Evolutionary conservation across 2,888 invertebrate species (phyloP).

Genomic region (Pinctada fucata): DNA sequence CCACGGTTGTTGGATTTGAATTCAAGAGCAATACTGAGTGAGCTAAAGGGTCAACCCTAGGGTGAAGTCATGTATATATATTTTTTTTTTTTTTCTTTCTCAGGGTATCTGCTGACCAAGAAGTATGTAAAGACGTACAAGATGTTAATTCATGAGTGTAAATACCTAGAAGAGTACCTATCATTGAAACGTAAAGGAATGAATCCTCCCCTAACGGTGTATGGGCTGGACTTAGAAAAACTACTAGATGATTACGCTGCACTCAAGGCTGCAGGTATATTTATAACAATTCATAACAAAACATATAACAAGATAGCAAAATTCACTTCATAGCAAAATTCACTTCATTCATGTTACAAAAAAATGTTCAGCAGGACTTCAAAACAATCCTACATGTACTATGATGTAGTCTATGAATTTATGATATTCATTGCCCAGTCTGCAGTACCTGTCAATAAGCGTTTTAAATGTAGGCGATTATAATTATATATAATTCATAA

Average conservation of each 20-base stretch:
- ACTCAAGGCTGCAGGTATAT: constrained; percentile 54
- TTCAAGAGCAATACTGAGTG: neutral
- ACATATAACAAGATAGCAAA: neutral
- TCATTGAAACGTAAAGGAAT: constrained; percentile 53
- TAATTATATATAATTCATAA: too few species aligned
- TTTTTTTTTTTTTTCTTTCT: constrained; percentile 22
- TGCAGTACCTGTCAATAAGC: too few species aligned
- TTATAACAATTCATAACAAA: neutral
- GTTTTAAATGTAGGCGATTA: too few species aligned
- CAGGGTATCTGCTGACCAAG: constrained; percentile 65
- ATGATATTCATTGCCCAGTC: too few species aligned
- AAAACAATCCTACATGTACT: too few species aligned
- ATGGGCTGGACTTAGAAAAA: constrained; percentile 53
- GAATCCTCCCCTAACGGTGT: constrained; percentile 53
- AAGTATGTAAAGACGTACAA: constrained; percentile 55
- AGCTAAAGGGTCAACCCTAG: too few species aligned
- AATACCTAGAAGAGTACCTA: constrained; percentile 58
- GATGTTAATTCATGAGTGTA: constrained; percentile 62
- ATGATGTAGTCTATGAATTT: too few species aligned
- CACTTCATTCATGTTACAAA: neutral
- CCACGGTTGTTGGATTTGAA: neutral
- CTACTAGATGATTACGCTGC: constrained; percentile 65
- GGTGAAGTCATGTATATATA: neutral
- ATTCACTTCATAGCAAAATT: neutral
- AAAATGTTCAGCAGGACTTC: neutral